Evolutionary conservation across 2,888 invertebrate genomes (phyloP).

Genomic region (Drosophila mettleri): DNA sequence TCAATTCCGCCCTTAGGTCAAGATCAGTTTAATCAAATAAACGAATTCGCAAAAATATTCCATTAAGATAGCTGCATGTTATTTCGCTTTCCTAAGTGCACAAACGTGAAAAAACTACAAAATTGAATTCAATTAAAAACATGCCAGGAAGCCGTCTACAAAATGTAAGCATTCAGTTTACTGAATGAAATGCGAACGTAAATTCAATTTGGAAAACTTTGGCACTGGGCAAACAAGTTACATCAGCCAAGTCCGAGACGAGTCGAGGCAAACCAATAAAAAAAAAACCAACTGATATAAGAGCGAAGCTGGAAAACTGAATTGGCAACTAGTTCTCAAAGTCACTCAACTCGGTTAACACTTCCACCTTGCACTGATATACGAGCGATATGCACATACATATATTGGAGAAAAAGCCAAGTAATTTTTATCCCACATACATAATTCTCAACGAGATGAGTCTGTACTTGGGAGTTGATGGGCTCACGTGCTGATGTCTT

Average conservation of each 20-base stretch:
- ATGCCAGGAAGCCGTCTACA: slow-evolving; percentile 43
- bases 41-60: slow-evolving; percentile 23
- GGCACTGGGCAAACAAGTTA: slow-evolving; percentile 55
- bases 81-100: not conserved
- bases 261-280: slow-evolving; percentile 34
- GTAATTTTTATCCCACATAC: slow-evolving; percentile 28
- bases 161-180: slow-evolving; percentile 36
- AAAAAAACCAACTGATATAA: slow-evolving; percentile 7
- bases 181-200: slow-evolving; percentile 43
- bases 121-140: slow-evolving; percentile 64
- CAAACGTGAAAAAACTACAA: slow-evolving; percentile 17
- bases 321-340: slow-evolving; percentile 47
- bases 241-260: slow-evolving; percentile 39
- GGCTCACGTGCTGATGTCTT: slow-evolving; percentile 36
- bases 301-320: slow-evolving; percentile 19
- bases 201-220: slow-evolving; percentile 51
- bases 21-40: slow-evolving; percentile 55
- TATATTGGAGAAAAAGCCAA: slow-evolving; percentile 27
- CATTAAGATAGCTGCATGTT: slow-evolving; percentile 33
- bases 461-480: slow-evolving; percentile 40
- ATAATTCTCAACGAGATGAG: slow-evolving; percentile 31
- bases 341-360: slow-evolving; percentile 14
- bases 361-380: slow-evolving; percentile 19
- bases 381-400: not conserved
- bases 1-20: slow-evolving; percentile 33